Evolutionary conservation across 2,797 vertebrate genomes (phyloP).

Genomic region (Caiman crocodilus): DNA sequence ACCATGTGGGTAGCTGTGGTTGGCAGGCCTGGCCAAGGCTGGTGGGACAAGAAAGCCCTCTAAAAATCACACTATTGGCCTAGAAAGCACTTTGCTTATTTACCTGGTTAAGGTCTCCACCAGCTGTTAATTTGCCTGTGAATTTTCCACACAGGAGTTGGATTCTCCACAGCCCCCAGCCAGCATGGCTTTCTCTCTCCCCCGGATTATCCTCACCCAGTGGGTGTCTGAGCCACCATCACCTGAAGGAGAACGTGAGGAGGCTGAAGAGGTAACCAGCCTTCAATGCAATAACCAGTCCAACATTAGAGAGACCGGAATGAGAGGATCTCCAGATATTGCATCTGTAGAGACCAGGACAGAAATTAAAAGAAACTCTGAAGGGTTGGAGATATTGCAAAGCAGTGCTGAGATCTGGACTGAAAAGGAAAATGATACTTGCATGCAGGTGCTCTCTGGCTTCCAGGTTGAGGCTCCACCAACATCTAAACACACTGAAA

Average conservation of each 20-base stretch:
- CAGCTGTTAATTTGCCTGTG: conserved; percentile 38
- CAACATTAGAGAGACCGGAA: not conserved
- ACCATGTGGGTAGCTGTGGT: not conserved
- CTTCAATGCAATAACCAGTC: not conserved
- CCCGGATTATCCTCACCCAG: conserved; percentile 88
- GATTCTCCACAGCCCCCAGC: conserved; percentile 27
- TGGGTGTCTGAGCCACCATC: conserved; percentile 80
- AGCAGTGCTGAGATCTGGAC: not conserved
- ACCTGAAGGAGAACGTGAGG: conserved; percentile 74
- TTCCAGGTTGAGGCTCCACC: not conserved
- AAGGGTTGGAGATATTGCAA: not conserved
- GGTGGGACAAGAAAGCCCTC: no score
- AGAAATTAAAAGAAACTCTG: not conserved
- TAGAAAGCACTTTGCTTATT: not conserved
- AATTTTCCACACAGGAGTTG: conserved; percentile 74
- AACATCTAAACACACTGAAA: fast-evolving
- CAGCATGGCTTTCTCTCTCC: conserved; percentile 74
- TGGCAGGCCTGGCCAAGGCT: not conserved
- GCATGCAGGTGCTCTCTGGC: not conserved
- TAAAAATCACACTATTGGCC: not conserved
- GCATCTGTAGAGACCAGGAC: not conserved
- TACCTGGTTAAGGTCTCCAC: not conserved
- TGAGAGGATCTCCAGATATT: not conserved
- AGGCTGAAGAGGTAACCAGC: not conserved
- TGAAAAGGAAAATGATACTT: not conserved